Evolutionary conservation across 2,888 invertebrate species (phyloP), one percentile per base, ranked within the genome.

Genomic region (Plagodis dolabraria): DNA sequence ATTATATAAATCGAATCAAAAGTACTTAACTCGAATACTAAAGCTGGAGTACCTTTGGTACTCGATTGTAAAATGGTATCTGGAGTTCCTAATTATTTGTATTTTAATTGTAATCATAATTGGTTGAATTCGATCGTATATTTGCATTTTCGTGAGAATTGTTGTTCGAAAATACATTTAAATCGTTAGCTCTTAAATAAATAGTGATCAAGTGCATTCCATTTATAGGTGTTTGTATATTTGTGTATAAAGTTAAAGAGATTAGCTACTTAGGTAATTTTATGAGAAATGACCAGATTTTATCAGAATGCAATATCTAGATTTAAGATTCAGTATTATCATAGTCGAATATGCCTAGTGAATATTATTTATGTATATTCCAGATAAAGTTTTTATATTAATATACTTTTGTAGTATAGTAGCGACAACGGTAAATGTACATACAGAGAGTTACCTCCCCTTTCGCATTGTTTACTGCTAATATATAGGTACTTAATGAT

Each of bases 251-350:
- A 86, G 77, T 72, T 69, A 74, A 69, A 68, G 70, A 78, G 76
- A 77, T 76, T 74, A 76, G 78, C 54, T 64, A 54, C 51, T 79
- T 83, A 83, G 75, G 71, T 83, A 83, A 78, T 79, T 80, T 85
- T 88, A 87, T 86, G 83, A 85, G 82, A 88, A 88, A 80, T 87
- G 89, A 89, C 86, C 91, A 92, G 89, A 92, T 90, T 91, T 89
- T 92, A 92, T 92, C 87, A 89, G 83, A 90, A 87, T 88, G 92
- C 92, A 92, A 92, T 92, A 92, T 92, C 80, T 91, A 92, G 89
- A 69, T 77, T 52, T 92, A 92, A 90, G 89, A 61, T 82, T 80
- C 91, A 92, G 91, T 92, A 92, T 92, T 92, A 91, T 82, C 76
- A 84, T 89, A 88, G 86, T 88, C 85, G 84, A 89, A 88, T 88